A percentile compares a stretch with the other conserved stretches of the same genome.
These are phyloP conservation scores for Ichneumoninae sp. DNA, from an alignment of 2,888 invertebrate species.

Conservation along the genomic window DNA sequence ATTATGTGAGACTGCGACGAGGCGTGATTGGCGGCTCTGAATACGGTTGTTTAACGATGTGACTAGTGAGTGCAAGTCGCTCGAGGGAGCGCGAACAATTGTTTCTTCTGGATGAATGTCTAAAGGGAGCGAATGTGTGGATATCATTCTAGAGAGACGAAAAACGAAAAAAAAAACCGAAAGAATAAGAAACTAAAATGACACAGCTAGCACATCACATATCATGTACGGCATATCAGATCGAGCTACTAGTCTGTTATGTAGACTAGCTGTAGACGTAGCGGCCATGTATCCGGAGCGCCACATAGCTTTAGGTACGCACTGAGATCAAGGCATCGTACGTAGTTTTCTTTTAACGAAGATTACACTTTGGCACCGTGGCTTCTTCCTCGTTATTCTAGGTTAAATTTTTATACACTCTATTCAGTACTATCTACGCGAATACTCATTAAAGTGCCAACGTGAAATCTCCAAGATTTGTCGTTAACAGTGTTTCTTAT, in stretches of 20 bases:
- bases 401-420: background rate
- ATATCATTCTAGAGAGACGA: constrained; percentile 49
- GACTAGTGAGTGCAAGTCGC: constrained; percentile 19
- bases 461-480: constrained; percentile 55
- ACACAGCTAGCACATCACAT: constrained; percentile 79
- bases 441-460: constrained; percentile 22
- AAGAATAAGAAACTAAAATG: constrained; percentile 57
- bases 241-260: constrained; percentile 81
- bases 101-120: constrained; percentile 26
- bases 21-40: constrained; percentile 72
- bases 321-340: constrained; percentile 82
- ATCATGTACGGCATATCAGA: constrained; percentile 82
- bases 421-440: background rate
- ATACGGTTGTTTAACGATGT: constrained; percentile 70
- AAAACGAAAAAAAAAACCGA: constrained; percentile 37
- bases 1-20: constrained; percentile 28
- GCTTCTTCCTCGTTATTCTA: background rate
- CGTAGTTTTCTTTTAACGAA: constrained; percentile 72
- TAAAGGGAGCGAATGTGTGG: constrained; percentile 26
- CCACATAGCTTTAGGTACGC: constrained; percentile 84
- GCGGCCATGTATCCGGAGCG: constrained; percentile 83
- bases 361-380: constrained; percentile 49
- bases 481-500: constrained; percentile 51
- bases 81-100: constrained; percentile 44
- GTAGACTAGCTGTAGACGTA: constrained; percentile 84